A percentile compares a stretch with the other conserved stretches of the same genome.
Conservation (phyloP, 2,888 invertebrate species). For the Scaeva pyrastri region DNA sequence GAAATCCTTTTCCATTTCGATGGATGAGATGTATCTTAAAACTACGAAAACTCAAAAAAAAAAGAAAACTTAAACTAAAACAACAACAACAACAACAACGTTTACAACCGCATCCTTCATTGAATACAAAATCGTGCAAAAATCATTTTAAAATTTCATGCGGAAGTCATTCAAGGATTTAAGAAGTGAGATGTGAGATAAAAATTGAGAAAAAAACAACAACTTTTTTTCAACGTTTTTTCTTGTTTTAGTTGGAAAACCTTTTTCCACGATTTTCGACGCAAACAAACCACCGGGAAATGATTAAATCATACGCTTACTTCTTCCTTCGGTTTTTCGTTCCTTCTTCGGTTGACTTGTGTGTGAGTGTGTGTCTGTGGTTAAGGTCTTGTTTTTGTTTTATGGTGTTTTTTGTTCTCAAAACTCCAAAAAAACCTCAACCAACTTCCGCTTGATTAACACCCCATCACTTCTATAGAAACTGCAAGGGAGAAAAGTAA, state of each 20-base stretch:
- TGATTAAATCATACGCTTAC: conserved; percentile 40
- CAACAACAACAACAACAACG: not conserved
- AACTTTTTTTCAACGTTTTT: not conserved
- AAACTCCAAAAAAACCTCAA: conserved; percentile 20
- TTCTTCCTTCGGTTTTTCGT: not conserved
- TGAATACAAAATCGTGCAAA: conserved; percentile 13
- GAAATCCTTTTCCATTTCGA: conserved; percentile 13
- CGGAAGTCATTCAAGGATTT: not conserved
- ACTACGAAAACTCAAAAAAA: not conserved
- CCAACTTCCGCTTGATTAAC: conserved; percentile 64
- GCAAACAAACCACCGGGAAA: conserved; percentile 37
- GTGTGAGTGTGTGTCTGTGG: not conserved
- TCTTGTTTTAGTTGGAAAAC: not conserved
- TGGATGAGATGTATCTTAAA: conserved; percentile 25
- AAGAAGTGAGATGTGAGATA: conserved; percentile 22
- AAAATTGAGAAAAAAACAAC: not conserved
- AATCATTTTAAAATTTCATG: conserved; percentile 38
- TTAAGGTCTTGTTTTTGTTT: not conserved
- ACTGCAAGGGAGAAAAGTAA: conserved; percentile 14
- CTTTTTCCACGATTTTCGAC: conserved; percentile 4
- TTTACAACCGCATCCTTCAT: not conserved
- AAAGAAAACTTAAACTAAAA: not conserved
- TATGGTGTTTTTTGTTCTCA: not conserved
- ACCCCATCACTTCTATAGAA: conserved; percentile 13
- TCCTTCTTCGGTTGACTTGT: conserved; percentile 11